Evolutionary conservation across 2,797 vertebrate species (phyloP).

Genomic region (Cheirogaleus major): DNA sequence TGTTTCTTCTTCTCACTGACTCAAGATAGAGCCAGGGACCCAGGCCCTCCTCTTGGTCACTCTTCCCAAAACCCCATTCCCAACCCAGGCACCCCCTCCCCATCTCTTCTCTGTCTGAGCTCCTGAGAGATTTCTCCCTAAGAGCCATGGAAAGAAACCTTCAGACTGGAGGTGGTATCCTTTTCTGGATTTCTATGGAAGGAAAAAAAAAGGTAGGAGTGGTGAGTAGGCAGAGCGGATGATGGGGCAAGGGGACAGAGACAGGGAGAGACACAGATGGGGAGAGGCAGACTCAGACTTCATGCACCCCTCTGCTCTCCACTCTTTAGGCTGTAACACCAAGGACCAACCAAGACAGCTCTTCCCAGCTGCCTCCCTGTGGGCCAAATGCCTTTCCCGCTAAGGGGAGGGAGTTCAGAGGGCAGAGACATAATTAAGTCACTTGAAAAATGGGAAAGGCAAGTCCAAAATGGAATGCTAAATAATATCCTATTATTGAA

Average conservation of each 20-base stretch:
- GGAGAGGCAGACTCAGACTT: not conserved
- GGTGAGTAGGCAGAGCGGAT: not conserved
- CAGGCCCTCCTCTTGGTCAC: not conserved
- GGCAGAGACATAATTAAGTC: not conserved
- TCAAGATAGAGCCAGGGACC: not conserved
- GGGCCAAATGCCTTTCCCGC: not conserved
- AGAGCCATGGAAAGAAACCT: not conserved
- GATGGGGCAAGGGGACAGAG: accelerated
- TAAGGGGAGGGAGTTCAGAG: not conserved
- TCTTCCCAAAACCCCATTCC: not conserved
- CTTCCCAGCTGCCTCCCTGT: not conserved
- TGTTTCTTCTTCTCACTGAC: not conserved
- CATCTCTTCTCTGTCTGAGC: not conserved
- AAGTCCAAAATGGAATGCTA: not conserved
- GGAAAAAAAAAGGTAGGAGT: not conserved
- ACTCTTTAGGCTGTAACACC: not conserved
- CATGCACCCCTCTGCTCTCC: not conserved
- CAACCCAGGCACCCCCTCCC: not conserved
- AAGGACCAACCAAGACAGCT: not conserved
- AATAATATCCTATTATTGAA: not conserved
- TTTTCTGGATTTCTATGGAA: not conserved
- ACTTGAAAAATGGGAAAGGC: not conserved
- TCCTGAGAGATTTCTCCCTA: not conserved
- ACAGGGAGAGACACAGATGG: not conserved
- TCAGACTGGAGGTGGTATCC: not conserved